Evolutionary conservation across 2,113 vertebrate genomes (phyloP), one percentile per base, ranked within the genome.

Genomic region (Macrotus californicus): DNA sequence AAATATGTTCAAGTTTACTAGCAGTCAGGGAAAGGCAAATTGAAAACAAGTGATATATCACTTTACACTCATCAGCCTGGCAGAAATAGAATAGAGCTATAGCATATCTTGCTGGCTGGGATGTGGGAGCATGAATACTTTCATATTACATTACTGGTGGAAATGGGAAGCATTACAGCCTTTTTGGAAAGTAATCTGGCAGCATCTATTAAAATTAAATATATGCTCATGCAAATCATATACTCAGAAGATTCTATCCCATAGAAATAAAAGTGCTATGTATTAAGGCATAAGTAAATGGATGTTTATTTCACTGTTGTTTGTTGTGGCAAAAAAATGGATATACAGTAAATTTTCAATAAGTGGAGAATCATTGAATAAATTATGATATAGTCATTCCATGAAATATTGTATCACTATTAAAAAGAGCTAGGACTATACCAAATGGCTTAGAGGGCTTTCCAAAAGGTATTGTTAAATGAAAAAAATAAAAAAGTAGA

Each of bases 191-290:
- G 79, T 70, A 80, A 64, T 94, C n/a, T 95, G 76, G 34, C 19
- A 59, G 41, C 75, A 72, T 73, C 22, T 92, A 48, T 91, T 92
- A 92, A 96, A 97, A 54, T 52, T 82, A 82, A 88, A 85, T 82
- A 54, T 54, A 61, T 0, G 41, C 26, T 64, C 61, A 61, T 24
- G 48, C 14, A 93, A 86, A 6, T 16, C 75, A 43, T 93, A 54
- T 50, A 88, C 46, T 91, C 46, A 52, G 29, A 82, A 91, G n/a
- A 73, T 77, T 67, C 7, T 77, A 43, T 24, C 6, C n/a, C 41
- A 75, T 70, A 31, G 41, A 52, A 87, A 86, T 86, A 64, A 85
- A 89, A 87, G 24, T 7, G 50, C 24, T 76, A 26, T 41, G 21
- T 89, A 3, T 73, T 66, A 95, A 91, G 59, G 39, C 7, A 43